A percentile compares a stretch with the other conserved stretches of the same genome.
Evolutionary conservation across 2,888 invertebrate genomes (phyloP).

Genomic region (Epiblema foenella): DNA sequence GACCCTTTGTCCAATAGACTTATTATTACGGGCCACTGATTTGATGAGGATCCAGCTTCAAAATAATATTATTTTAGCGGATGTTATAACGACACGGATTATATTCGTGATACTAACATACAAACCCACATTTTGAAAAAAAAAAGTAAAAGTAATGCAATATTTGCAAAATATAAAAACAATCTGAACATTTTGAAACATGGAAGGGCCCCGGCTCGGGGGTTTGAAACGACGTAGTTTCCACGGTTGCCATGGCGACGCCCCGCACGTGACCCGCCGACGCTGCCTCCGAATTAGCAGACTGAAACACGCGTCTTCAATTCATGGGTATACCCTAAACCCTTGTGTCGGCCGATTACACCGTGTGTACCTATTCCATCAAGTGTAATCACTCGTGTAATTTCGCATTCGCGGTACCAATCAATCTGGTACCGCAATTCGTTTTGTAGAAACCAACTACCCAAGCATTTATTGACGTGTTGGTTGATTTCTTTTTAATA

Average conservation of each 20-base stretch:
- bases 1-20: conserved; percentile 75
- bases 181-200: conserved; percentile 49
- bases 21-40: conserved; percentile 77
- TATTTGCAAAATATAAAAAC: conserved; percentile 20
- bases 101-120: neutral
- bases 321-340: conserved; percentile 58
- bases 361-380: conserved; percentile 57
- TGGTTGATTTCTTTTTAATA: conserved; percentile 62
- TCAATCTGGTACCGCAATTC: conserved; percentile 9
- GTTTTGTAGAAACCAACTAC: conserved; percentile 23
- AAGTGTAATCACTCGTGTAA: conserved; percentile 62
- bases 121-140: neutral
- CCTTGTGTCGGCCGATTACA: conserved; percentile 62
- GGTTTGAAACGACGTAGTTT: conserved; percentile 77
- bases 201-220: conserved; percentile 55
- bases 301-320: conserved; percentile 59
- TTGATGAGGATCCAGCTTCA: conserved; percentile 63
- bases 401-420: conserved; percentile 45
- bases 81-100: conserved; percentile 9
- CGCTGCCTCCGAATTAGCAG: conserved; percentile 67
- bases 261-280: conserved; percentile 71
- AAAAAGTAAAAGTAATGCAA: neutral
- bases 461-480: conserved; percentile 39
- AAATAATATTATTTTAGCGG: conserved; percentile 30
- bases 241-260: conserved; percentile 77